A percentile compares a stretch with the other conserved stretches of the same genome.
Conservation (phyloP, 2,797 vertebrate species). For the Florisuga fusca region DNA sequence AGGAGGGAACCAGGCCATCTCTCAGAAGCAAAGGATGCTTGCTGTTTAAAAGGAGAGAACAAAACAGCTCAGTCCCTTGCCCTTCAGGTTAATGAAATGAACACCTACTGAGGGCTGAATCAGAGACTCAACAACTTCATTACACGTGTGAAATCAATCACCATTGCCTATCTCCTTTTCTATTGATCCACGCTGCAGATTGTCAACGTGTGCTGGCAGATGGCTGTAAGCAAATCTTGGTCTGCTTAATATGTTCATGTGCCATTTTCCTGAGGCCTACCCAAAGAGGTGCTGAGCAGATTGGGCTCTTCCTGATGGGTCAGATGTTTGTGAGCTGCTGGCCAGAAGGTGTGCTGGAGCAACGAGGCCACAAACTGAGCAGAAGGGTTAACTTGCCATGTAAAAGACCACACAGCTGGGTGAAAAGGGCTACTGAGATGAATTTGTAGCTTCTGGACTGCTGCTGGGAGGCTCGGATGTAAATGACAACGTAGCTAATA, state of each 20-base stretch:
- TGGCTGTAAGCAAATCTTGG: not conserved
- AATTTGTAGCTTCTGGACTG: not conserved
- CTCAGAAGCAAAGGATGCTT: not conserved
- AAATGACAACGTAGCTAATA: conserved; percentile 72
- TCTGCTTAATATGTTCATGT: accelerated
- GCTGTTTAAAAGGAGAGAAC: not conserved
- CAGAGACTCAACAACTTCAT: not conserved
- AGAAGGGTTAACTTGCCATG: not conserved
- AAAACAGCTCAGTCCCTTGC: not conserved
- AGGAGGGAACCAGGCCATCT: not conserved
- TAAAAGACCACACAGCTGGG: accelerated
- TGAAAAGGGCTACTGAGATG: not conserved
- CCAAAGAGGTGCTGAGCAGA: not conserved
- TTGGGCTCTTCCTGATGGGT: not conserved
- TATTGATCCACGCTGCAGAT: not conserved
- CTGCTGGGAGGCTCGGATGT: conserved; percentile 51
- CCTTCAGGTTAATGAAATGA: not conserved
- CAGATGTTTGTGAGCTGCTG: not conserved
- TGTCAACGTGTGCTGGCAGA: not conserved
- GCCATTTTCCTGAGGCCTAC: not conserved
- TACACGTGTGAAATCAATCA: not conserved
- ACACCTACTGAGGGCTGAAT: not conserved
- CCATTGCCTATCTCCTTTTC: not conserved
- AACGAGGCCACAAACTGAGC: not conserved
- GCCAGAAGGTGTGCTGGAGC: not conserved